A percentile compares a stretch with the other conserved stretches of the same genome.
Evolutionary conservation across 1,140 invertebrate species (phyloP).

Genomic region (Orchesella cincta): DNA sequence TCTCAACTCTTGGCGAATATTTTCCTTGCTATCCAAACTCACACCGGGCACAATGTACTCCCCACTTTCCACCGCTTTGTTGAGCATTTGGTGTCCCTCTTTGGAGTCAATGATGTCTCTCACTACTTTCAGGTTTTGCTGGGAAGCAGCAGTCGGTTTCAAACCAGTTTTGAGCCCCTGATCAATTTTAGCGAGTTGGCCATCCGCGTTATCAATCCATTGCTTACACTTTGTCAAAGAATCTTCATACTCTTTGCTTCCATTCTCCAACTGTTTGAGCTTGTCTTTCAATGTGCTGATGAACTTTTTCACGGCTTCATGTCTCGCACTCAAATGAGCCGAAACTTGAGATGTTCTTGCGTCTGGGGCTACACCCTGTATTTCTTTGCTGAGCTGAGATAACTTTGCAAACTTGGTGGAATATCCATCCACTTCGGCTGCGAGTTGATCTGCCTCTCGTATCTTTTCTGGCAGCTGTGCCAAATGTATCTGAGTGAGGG

Average conservation of each 20-base stretch:
- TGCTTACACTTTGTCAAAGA: conserved; percentile 71
- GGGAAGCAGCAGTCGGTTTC: conserved; percentile 58
- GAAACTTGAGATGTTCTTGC: conserved; percentile 77
- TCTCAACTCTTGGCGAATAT: conserved; percentile 77
- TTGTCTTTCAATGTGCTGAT: conserved; percentile 68
- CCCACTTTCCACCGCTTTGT: conserved; percentile 78
- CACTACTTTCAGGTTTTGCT: conserved; percentile 51
- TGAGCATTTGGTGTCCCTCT: conserved; percentile 74
- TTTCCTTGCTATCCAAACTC: conserved; percentile 80
- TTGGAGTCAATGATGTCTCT: conserved; percentile 58
- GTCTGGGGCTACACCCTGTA: conserved; percentile 76
- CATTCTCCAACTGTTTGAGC: conserved; percentile 67
- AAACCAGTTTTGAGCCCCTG: conserved; percentile 66
- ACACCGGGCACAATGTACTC: conserved; percentile 85
- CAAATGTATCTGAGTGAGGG: conserved; percentile 69
- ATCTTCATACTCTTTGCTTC: conserved; percentile 68
- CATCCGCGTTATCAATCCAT: conserved; percentile 76
- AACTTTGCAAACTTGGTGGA: conserved; percentile 69
- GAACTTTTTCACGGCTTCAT: conserved; percentile 74
- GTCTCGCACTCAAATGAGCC: conserved; percentile 72
- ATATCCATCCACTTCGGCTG: conserved; percentile 66
- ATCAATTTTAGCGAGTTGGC: conserved; percentile 62
- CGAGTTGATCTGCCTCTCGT: conserved; percentile 66
- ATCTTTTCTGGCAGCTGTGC: conserved; percentile 72
- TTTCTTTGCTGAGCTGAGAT: conserved; percentile 68